These are phyloP conservation scores for Itoplectis maculator DNA, from an alignment of 2,888 invertebrate species.

Conservation along the genomic window DNA sequence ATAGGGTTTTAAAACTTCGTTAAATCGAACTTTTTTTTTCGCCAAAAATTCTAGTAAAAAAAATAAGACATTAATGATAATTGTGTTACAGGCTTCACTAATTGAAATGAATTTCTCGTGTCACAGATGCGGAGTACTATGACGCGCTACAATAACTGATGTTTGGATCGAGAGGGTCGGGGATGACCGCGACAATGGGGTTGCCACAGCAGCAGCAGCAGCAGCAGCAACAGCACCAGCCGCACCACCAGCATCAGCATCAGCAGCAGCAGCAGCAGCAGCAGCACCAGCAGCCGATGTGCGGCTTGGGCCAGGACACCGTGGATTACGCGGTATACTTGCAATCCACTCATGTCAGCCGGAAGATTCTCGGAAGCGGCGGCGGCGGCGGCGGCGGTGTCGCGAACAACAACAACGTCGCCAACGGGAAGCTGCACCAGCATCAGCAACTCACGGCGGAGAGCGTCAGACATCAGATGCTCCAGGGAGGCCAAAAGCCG, in stretches of 20 bases:
- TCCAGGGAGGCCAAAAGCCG: slow-evolving; percentile 75
- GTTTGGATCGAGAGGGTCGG: slow-evolving; percentile 49
- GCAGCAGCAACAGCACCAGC: slow-evolving; percentile 71
- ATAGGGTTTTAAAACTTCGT: no score
- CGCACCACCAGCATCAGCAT: slow-evolving; percentile 69
- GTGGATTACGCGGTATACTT: slow-evolving; percentile 80
- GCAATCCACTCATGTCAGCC: slow-evolving; percentile 73
- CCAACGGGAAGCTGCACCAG: slow-evolving; percentile 68
- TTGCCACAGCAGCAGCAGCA: slow-evolving; percentile 76
- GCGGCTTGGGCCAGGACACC: slow-evolving; percentile 77
- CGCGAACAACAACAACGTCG: slow-evolving; percentile 62
- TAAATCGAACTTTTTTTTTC: no score
- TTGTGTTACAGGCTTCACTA: not conserved
- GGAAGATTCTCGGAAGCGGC: slow-evolving; percentile 58
- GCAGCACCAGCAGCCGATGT: slow-evolving; percentile 70
- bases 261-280: slow-evolving; percentile 69
- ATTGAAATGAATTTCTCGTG: slow-evolving; percentile 41
- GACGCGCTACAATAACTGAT: slow-evolving; percentile 48
- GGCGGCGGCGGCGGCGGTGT: no score
- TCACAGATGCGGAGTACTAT: slow-evolving; percentile 73
- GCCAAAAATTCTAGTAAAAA: no score
- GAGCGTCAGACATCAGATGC: slow-evolving; percentile 71
- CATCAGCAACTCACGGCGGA: slow-evolving; percentile 75
- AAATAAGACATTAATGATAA: not conserved
- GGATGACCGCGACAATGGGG: slow-evolving; percentile 80